phyloP scores from a whole-genome alignment of 2,888 invertebrate genomes.

The Matsumyia berberina region DNA sequence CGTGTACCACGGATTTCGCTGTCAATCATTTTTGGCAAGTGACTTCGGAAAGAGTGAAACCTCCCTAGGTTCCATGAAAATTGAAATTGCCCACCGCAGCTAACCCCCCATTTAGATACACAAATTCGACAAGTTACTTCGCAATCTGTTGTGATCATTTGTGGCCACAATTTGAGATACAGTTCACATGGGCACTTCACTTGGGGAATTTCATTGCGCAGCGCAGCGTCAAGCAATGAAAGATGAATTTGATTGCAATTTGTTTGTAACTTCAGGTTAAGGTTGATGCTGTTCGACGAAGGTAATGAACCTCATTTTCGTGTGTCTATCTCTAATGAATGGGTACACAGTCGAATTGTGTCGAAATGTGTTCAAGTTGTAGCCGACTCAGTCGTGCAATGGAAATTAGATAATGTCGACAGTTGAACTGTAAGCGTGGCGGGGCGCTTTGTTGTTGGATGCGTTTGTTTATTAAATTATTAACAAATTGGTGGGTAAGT shows the following conservation, averaged over 20 bases:
- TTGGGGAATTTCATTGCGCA: conserved; percentile 1
- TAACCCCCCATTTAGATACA: neutral
- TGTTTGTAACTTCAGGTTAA: conserved; percentile 38
- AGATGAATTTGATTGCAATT: conserved; percentile 28
- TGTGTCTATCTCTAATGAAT: conserved; percentile 20
- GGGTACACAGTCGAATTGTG: neutral
- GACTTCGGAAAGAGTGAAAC: conserved; percentile 11
- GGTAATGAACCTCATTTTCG: conserved; percentile 35
- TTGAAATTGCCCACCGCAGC: neutral
- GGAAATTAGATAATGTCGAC: conserved; percentile 1
- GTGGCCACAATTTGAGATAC: neutral
- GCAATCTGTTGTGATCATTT: conserved; percentile 10
- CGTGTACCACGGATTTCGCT: neutral
- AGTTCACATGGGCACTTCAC: neutral
- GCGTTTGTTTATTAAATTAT: neutral
- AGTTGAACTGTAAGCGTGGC: neutral
- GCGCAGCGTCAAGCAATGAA: neutral
- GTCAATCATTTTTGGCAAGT: conserved; percentile 22
- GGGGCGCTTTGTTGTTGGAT: neutral
- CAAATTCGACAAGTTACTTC: conserved; percentile 3
- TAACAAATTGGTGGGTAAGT: neutral
- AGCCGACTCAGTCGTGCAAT: neutral
- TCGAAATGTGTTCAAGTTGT: conserved; percentile 9
- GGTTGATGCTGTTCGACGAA: conserved; percentile 38
- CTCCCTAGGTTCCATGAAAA: neutral